A percentile compares a stretch with the other conserved stretches of the same genome.
Evolutionary conservation across 2,888 invertebrate species (phyloP).

Genomic region (Mesopsocus fuscifrons): DNA sequence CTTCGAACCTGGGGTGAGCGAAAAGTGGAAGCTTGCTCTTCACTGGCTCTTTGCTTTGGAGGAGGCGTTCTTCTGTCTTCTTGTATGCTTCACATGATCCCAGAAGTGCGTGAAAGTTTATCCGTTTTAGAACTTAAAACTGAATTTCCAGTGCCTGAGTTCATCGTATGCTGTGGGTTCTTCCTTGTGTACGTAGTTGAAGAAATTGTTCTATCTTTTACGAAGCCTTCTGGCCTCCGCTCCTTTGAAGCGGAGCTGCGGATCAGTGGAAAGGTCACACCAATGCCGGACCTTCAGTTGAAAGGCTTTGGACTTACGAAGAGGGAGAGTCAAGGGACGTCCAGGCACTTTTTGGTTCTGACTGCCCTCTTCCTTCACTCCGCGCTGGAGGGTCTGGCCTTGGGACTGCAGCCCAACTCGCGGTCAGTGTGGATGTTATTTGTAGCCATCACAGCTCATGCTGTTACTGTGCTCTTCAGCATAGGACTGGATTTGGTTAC

Average conservation of each 20-base stretch:
- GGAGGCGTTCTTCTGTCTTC: slow-evolving; percentile 37
- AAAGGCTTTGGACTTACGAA: slow-evolving; percentile 13
- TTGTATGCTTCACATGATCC: slow-evolving; percentile 35
- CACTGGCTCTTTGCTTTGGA: slow-evolving; percentile 20
- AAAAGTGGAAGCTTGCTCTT: background rate
- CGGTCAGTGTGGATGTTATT: slow-evolving; percentile 32
- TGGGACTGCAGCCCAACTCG: slow-evolving; percentile 28
- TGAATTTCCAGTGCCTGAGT: slow-evolving; percentile 28
- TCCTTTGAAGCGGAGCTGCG: slow-evolving; percentile 13
- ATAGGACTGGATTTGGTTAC: slow-evolving; percentile 31
- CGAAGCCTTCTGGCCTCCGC: slow-evolving; percentile 4
- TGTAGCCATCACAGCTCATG: slow-evolving; percentile 31
- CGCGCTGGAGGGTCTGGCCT: slow-evolving; percentile 33
- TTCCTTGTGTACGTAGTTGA: slow-evolving; percentile 34
- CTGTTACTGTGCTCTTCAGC: slow-evolving; percentile 31
- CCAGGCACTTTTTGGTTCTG: slow-evolving; percentile 26
- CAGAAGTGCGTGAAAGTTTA: slow-evolving; percentile 29
- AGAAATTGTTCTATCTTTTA: slow-evolving; percentile 27
- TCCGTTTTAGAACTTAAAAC: slow-evolving; percentile 21
- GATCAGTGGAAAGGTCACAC: slow-evolving; percentile 17
- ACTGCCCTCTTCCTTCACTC: slow-evolving; percentile 33
- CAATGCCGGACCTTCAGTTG: slow-evolving; percentile 17
- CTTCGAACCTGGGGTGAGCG: slow-evolving; percentile 2
- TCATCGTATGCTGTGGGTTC: slow-evolving; percentile 31
- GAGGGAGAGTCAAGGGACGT: slow-evolving; percentile 12